Base-by-base conservation (phyloP, 2,113 vertebrate species). In the Gavia stellata region DNA sequence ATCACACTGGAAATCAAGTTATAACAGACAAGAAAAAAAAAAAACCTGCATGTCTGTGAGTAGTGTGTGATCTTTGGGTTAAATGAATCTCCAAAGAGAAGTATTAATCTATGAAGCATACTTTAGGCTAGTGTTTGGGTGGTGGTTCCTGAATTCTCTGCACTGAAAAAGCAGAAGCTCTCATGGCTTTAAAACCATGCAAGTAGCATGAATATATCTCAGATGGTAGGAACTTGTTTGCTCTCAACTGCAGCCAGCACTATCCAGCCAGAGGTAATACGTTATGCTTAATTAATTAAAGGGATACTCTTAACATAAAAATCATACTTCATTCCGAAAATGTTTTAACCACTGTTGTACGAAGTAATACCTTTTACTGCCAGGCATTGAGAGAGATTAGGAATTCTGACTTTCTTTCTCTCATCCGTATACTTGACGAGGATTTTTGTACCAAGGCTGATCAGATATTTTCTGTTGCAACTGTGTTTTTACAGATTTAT, bases 201-300 rank as follows among this genome's bases (percentile, higher is more conserved):
- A 75, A 94, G 81, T 47, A 67, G 10, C 20, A 47, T n/a, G 21
- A 88, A 49, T 88, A 55, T 68, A 63, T 61, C 34, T 94, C 79
- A 88, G 40, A 84, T 52, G 44, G 13, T 65, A 90, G 61, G 49
- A 81, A 71, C 26, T 77, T 17, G 36, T 81, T 92, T 92, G 31
- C 61, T 79, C 25, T 86, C n/a, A 90, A 71, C 28, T 86, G 68
- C 56, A 90, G 52, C 52, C 47, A 86, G 38, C 34, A 38, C 10
- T 86, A 72, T 73, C 26, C 63, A 93, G 65, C 31, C 67, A 96
- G 45, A 40, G 24, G 28, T 83, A 81, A 71, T 61, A 80, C 12
- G 6, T 59, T 87, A 68, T 58, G 47, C 50, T 91, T 91, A 80
- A 92, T 79, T 94, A 93, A 91, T 94, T 93, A 84, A 91, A 88